Conservation (phyloP, 1,140 invertebrate species). For the Grapholita molesta region DNA sequence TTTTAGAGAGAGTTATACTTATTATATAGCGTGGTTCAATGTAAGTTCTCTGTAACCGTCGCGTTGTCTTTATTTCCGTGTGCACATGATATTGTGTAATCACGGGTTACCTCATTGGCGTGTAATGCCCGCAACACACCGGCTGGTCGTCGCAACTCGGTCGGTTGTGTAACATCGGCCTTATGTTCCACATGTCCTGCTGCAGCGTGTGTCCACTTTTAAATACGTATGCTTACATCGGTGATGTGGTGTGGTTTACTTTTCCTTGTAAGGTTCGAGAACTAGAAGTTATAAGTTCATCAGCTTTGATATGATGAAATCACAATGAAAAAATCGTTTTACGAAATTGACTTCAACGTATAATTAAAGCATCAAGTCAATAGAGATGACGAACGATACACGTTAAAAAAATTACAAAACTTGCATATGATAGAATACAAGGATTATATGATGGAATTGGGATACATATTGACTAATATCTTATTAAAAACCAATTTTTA, state of each 20-base stretch:
- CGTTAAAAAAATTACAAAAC: too few species aligned
- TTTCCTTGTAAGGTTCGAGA: neutral
- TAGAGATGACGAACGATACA: too few species aligned
- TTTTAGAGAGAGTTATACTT: neutral
- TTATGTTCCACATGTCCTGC: neutral
- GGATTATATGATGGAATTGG: too few species aligned
- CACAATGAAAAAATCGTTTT: too few species aligned
- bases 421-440: too few species aligned
- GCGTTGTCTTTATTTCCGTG: slow-evolving; percentile 3
- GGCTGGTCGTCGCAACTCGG: slow-evolving; percentile 10
- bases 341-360: too few species aligned
- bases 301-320: too few species aligned
- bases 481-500: too few species aligned
- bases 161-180: slow-evolving; percentile 9
- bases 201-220: neutral
- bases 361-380: too few species aligned
- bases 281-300: too few species aligned
- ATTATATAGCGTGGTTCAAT: neutral
- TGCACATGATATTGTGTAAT: slow-evolving; percentile 9
- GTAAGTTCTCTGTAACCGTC: neutral
- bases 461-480: too few species aligned
- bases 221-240: neutral
- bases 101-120: slow-evolving; percentile 3
- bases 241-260: neutral
- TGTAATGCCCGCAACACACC: slow-evolving; percentile 15